phyloP scores from a whole-genome alignment of 1,140 invertebrate species.

The Metaphire vulgaris region DNA sequence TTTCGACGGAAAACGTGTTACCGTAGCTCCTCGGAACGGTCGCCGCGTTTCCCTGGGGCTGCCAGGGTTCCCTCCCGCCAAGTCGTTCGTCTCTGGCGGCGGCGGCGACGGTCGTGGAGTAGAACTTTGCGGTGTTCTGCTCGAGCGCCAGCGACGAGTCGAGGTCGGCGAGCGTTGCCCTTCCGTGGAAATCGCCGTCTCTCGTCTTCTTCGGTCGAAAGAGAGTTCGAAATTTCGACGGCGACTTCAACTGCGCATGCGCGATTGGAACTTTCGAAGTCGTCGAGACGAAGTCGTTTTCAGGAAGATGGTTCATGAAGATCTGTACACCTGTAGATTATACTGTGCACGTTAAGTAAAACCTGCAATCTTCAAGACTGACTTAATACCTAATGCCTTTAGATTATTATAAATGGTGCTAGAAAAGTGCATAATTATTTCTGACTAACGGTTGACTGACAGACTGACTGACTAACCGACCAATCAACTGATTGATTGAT shows the following conservation, averaged over 20 bases:
- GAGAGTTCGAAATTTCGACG: neutral
- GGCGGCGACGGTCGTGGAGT: too few relatives aligned
- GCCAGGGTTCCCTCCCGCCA: too few relatives aligned
- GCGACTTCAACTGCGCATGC: neutral
- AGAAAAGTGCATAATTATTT: too few relatives aligned
- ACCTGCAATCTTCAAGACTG: too few relatives aligned
- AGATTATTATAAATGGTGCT: too few relatives aligned
- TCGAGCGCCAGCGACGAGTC: neutral
- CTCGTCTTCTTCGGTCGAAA: neutral
- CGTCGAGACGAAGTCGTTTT: neutral
- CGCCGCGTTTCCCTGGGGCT: neutral
- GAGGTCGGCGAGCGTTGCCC: neutral
- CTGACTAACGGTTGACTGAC: too few relatives aligned
- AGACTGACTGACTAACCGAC: too few relatives aligned
- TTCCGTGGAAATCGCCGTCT: neutral
- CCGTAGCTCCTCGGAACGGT: neutral
- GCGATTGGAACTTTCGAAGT: neutral
- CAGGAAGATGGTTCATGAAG: neutral
- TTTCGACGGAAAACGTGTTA: neutral
- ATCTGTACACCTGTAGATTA: neutral
- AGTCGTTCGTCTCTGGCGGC: too few relatives aligned
- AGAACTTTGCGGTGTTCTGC: neutral
- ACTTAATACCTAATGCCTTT: too few relatives aligned
- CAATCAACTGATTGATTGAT: too few relatives aligned
- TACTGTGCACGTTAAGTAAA: too few relatives aligned